These are phyloP conservation scores for Eleginops maclovinus DNA, from an alignment of 2,113 vertebrate genomes.

Conservation along the genomic window DNA sequence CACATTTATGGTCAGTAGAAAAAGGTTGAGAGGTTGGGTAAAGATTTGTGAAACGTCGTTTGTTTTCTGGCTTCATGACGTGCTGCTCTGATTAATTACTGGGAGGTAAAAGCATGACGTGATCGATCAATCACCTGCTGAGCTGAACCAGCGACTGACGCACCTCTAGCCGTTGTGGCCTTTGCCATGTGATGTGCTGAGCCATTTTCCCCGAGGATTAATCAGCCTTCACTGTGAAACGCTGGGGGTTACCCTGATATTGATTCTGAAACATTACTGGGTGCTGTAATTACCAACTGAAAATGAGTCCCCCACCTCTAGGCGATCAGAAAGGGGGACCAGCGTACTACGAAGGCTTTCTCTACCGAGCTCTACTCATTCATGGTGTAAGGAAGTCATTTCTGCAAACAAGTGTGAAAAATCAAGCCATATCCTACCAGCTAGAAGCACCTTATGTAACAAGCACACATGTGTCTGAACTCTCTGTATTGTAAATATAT, in stretches of 20 bases:
- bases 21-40: neutral
- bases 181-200: neutral
- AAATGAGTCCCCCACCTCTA: neutral
- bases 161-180: neutral
- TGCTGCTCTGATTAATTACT: neutral
- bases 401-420: slow-evolving; percentile 15
- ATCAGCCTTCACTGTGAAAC: neutral
- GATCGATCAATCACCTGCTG: neutral
- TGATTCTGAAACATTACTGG: neutral
- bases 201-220: neutral
- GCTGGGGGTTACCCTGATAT: neutral
- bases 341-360: neutral
- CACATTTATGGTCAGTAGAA: neutral
- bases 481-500: slow-evolving; percentile 25
- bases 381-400: neutral
- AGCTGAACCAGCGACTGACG: neutral
- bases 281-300: neutral
- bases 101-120: neutral
- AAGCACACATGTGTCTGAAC: slow-evolving; percentile 4
- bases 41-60: no score
- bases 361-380: neutral
- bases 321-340: neutral
- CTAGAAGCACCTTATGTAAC: slow-evolving; percentile 10
- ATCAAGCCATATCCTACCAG: slow-evolving; percentile 3
- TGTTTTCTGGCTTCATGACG: neutral